Conservation (phyloP, 2,888 invertebrate species). For the Mythimna ferrago region DNA sequence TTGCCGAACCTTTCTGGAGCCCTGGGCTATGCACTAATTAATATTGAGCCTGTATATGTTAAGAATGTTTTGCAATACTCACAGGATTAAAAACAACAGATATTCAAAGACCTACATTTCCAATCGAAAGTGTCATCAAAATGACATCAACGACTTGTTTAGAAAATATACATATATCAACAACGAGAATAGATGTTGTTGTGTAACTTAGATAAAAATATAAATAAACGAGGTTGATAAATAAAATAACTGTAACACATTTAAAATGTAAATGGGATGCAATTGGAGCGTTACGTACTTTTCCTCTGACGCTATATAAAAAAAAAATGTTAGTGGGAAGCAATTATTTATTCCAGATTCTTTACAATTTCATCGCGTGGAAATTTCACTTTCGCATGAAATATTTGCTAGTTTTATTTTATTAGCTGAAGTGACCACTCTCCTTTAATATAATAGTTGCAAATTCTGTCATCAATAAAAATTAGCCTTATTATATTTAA, state of each 20-base stretch:
- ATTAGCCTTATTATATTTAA: neutral
- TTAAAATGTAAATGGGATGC: constrained; percentile 35
- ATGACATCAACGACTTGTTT: constrained; percentile 2
- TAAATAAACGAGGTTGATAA: constrained; percentile 19
- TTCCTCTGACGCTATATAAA: constrained; percentile 27
- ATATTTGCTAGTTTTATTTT: constrained; percentile 19
- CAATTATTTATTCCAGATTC: constrained; percentile 31
- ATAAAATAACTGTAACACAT: constrained; percentile 30
- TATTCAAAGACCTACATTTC: neutral
- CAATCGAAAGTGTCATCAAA: neutral
- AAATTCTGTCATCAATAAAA: neutral
- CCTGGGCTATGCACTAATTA: too few species aligned
- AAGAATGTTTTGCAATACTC: neutral
- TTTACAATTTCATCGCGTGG: neutral
- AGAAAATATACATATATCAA: constrained; percentile 3
- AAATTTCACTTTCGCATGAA: constrained; percentile 13
- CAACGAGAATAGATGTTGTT: neutral
- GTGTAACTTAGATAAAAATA: constrained; percentile 7
- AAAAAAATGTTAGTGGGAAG: constrained; percentile 30
- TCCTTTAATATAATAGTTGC: neutral
- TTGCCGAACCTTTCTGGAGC: too few species aligned
- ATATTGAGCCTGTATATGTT: neutral
- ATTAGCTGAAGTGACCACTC: neutral
- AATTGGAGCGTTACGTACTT: constrained; percentile 33
- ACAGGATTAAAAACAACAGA: neutral